Evolutionary conservation across 2,888 invertebrate species (phyloP), one percentile per base, ranked within the genome.

Genomic region (Cataglyphis altisquamis): DNA sequence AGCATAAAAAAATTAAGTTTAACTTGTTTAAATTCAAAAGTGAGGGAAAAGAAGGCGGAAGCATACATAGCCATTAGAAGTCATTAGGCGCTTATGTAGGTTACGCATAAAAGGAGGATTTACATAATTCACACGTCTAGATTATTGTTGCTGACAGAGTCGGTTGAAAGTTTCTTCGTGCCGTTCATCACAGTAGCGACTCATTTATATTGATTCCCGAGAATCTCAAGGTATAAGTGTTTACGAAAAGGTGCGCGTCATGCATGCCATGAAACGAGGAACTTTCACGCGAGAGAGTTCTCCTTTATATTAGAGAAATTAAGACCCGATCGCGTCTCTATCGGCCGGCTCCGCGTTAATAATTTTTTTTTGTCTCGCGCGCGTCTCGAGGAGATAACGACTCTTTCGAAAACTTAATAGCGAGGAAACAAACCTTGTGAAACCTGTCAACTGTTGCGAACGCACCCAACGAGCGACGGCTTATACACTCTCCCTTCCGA

Each of bases 381-480:
- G n/a, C 57, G 41, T 80, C 60, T 80, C 60, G 72, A 80, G 72
- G 36, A 72, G 60, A 80, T 80, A 80, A 80, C 72, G 45, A 60
- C 77, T 80, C 60, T 80, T 70, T 78, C 70, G 60, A 80, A 80
- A 48, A 48, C 78, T 80, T 70, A 80, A 80, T 80, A 80, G 78
- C 78, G 70, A 70, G 25, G 66, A 36, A 70, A n/a, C 75, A 25
- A 41, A 32, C 25, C 77, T 57, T 10, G 77, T 52, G 77, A 77
- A 39, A 39, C 77, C 75, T 55, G 77, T 77, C 68, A 77, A 77
- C 55, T 55, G 77, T 25, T 62, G 21, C 39, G 57, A 41, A 39
- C 36, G 66, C 25, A 29, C 55, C 18, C 57, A 78, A 78, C 60
- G 39, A 62, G 78, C 60, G 60, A 78, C 72, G 45, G 39, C 72